Base-by-base conservation (phyloP, 2,888 invertebrate genomes). In the Macrophya alboannulata region DNA sequence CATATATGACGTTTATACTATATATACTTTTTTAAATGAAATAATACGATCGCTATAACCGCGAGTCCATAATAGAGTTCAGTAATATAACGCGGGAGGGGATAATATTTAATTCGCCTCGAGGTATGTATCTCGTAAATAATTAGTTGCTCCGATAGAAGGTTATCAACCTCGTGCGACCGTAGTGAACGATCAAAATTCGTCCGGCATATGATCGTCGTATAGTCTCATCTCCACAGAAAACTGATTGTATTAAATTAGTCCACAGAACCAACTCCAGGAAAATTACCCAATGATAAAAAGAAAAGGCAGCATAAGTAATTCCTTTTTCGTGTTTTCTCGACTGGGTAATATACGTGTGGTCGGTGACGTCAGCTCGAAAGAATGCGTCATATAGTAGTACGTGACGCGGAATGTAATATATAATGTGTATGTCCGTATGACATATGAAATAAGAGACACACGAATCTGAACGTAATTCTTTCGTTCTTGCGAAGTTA, bases 121-220 rank as follows among this genome's bases (percentile, higher is more conserved):
- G 45, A 74, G 72, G 43, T 45, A 40, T 74, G 43, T 74, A 40
- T 74, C n/a, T 45, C 45, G 45, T n/a, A 74, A 45, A 45, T 74
- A 74, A 74, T 74, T 74, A 45, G 72, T 21, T 74, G 72, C 72
- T 74, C 45, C 72, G 72, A 74, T 74, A 74, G 72, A 74, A 45
- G 72, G 72, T 74, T 74, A 74, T 74, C 72, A 74, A 74, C 72
- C 72, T 74, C 72, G 72, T 74, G 72, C 72, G 72, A 74, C 43
- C 72, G 31, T 31, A 31, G 31, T 31, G 45, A 74, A 43, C 45
- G 72, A 74, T 74, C 45, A 74, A 45, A 74, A 74, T 74, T 45
- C 72, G 45, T 74, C 72, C 45, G 25, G 21, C 45, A 45, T 74
- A 9, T 12, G 31, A 31, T 68, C 65, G 55, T 55, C 55, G 4